Evolutionary conservation across 2,113 vertebrate genomes (phyloP), one percentile per base, ranked within the genome.

Genomic region (Phaethon lepturus): DNA sequence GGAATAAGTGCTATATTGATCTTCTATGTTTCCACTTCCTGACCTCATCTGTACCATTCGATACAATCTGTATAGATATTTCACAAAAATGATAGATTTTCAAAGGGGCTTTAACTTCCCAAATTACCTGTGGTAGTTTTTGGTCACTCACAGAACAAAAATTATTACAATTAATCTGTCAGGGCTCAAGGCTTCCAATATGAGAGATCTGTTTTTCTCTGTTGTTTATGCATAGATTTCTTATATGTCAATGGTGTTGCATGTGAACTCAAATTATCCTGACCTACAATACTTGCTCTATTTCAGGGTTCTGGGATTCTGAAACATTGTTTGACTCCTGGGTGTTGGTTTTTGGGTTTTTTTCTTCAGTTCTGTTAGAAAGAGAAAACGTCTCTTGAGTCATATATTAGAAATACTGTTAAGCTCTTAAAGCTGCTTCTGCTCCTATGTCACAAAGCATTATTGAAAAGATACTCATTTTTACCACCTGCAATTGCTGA

Each of bases 221-320:
- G 55, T 47, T 69, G 50, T 75, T 96, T 52, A 18, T 79, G 50
- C 47, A 59, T 24, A 47, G 42, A 77, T 96, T 90, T 94, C 56
- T 93, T 85, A 49, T 67, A 89, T 78, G 45, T 86, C 92, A 92
- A 7, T 93, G 66, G 10, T 89, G 49, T 74, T 95, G 55, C 83
- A 60, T 35, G 16, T 80, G 90, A 93, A 88, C 82, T 95, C 52
- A 88, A 91, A 96, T 94, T 94, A 94, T 95, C 84, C 79, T 97
- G 96, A 97, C 82, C 96, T 95, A 87, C 91, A 96, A 71, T 88
- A 59, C 79, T 79, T 64, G 81, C 93, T 96, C 91, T 97, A 66
- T 97, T 97, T 97, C 81, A 95, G 42, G 86, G 28, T 72, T 93
- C 88, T 75, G 18, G 38, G 31, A 97, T 95, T 95, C 66, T 85